A percentile compares a stretch with the other conserved stretches of the same genome.
Conservation (phyloP, 2,888 invertebrate species). For the Xylota sylvarum region DNA sequence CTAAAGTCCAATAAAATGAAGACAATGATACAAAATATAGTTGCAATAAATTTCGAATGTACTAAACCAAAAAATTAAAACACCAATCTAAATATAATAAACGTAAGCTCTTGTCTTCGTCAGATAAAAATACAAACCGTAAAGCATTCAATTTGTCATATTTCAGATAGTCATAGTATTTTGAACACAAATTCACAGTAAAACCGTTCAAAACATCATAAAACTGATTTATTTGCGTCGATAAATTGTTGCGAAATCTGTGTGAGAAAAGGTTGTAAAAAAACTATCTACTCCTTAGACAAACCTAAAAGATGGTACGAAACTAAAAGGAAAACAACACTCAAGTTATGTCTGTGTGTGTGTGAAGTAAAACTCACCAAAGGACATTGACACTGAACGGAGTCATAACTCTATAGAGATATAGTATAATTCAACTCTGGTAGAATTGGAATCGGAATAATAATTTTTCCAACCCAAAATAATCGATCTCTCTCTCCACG, state of each 20-base stretch:
- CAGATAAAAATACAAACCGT: not conserved
- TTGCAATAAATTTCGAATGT: not conserved
- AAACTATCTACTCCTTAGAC: not conserved
- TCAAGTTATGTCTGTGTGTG: not conserved
- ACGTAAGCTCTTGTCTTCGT: not conserved
- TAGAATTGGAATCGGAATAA: slow-evolving; percentile 39
- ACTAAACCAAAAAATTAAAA: not conserved
- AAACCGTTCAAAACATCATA: slow-evolving; percentile 42
- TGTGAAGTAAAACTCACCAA: slow-evolving; percentile 49
- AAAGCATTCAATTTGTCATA: slow-evolving; percentile 9
- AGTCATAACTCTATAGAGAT: slow-evolving; percentile 35
- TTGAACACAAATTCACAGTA: not conserved
- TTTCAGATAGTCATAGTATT: slow-evolving; percentile 1
- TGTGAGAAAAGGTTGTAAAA: not conserved
- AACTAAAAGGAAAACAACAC: not conserved
- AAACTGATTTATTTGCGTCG: slow-evolving; percentile 48
- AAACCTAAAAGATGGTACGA: not conserved
- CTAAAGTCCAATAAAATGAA: no score
- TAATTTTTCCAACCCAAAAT: slow-evolving; percentile 54
- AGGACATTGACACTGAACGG: slow-evolving; percentile 74
- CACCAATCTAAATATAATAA: slow-evolving; percentile 25
- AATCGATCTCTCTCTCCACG: slow-evolving; percentile 54
- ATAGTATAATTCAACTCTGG: slow-evolving; percentile 5
- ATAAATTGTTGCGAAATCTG: slow-evolving; percentile 30
- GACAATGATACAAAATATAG: not conserved